Evolutionary conservation across 2,113 vertebrate species (phyloP), one percentile per base, ranked within the genome.

Genomic region (Petromus typicus): DNA sequence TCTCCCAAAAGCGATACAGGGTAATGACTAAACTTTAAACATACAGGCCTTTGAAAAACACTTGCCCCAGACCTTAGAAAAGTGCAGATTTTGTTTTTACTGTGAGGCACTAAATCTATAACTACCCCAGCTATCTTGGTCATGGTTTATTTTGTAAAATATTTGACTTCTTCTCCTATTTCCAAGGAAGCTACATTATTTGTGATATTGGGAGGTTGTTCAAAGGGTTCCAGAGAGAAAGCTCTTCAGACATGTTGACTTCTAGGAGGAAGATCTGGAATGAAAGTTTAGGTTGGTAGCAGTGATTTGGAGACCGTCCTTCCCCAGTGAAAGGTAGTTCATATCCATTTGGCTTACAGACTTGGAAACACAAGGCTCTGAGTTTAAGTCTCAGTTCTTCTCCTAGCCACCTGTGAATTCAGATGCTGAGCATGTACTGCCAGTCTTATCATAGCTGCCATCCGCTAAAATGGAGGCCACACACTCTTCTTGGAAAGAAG

Each of bases 61-160:
- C 48, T 78, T 78, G 16, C 61, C 61, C 22, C 51, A 57, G 57
- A 57, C 30, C 37, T 57, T 3, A 57, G 37, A 30, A 25, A 93
- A 93, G 78, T 88, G 25, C 78, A 56, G 64, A 30, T 91, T 56
- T 71, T 89, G 56, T 85, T 61, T 78, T 89, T 57, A 66, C 30
- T 63, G 37, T 63, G 30, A 79, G 37, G 20, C 10, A 51, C 20
- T 71, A 48, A 17, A 23, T 92, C 34, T 64, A 0, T 51, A 79
- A 69, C 57, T 80, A 27, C 43, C 9, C 20, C 20, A 0, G 13
- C 45, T 34, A 7, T 66, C 73, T 66, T 73, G 48, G 23, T 88
- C 85, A 48, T 92, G 8, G 45, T 71, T 92, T 84, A 30, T 92
- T n/a, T 92, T 89, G 43, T 54, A 79, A 89, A 54, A 43, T 83